Conservation (phyloP, 2,797 vertebrate genomes). For the Sebastes nivosus region DNA sequence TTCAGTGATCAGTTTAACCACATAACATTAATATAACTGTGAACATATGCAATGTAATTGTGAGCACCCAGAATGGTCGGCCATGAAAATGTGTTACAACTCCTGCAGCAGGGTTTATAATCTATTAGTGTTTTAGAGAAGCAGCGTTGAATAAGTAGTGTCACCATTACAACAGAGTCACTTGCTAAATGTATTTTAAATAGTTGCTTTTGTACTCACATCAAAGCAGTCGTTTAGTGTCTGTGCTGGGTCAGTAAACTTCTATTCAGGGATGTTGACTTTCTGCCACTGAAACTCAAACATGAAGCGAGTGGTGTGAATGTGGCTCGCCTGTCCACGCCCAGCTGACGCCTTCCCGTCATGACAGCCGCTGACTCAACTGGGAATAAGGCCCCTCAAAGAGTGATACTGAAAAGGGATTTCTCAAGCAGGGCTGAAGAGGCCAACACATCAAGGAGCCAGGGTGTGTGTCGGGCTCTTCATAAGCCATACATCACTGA, state of each 20-base stretch:
- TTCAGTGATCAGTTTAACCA: not conserved
- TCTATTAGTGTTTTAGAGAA: too few species aligned
- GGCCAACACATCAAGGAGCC: constrained; percentile 30
- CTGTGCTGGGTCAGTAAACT: constrained; percentile 20
- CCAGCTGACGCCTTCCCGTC: constrained; percentile 21
- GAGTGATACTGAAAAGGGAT: constrained; percentile 16
- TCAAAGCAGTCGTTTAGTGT: constrained; percentile 41
- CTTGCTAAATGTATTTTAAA: constrained; percentile 4
- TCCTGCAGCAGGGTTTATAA: too few species aligned
- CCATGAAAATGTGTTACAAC: too few species aligned
- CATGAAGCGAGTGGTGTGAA: constrained; percentile 33
- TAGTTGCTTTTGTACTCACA: constrained; percentile 36
- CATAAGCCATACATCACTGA: constrained; percentile 21
- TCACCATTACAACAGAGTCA: not conserved
- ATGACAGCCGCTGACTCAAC: constrained; percentile 23
- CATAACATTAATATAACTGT: too few species aligned
- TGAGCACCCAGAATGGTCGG: too few species aligned
- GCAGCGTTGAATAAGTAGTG: too few species aligned
- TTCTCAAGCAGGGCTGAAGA: constrained; percentile 11
- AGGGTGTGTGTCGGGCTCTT: constrained; percentile 10
- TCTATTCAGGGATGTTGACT: constrained; percentile 63
- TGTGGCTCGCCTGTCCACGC: not conserved
- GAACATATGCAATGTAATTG: too few species aligned
- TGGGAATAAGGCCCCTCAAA: constrained; percentile 2
- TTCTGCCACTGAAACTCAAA: constrained; percentile 77